Evolutionary conservation across 1,140 invertebrate species (phyloP), one percentile per base, ranked within the genome.

Genomic region (Drosophila insularis): DNA sequence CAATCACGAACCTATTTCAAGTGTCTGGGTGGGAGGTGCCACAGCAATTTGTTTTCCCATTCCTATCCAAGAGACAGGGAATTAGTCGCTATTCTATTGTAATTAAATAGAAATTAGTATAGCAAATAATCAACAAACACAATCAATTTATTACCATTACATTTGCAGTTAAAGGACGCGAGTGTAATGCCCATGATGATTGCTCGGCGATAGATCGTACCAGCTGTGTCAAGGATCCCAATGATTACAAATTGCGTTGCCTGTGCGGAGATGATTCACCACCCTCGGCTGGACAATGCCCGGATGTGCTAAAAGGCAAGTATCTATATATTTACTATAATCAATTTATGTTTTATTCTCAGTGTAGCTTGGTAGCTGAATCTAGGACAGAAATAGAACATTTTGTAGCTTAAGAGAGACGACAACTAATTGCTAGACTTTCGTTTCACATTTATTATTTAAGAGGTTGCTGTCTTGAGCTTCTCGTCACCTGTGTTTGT

Each of bases 201-300:
- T 95, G 95, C 73, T 92, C 92, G 5, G 94, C 93, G 10, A 94
- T 95, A 72, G 93, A 93, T 82, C 93, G 94, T 60, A 94, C 94
- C 19, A 95, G 94, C 17, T 95, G 95, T 64, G 93, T 95, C 4
- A 86, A 93, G 37, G 94, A 95, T 40, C 92, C 93, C 19, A 93
- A 92, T 66, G 94, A 95, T 77, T 92, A 93, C 27, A 93, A 93
- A 65, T 93, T 93, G 32, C 92, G 95, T 21, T 95, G 95, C 65
- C 93, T 95, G 0, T 95, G 95, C 74, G 94, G 94, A 0, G 95
- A 95, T 89, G 94, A 95, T 80, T 89, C 92, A 1, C 92, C 94
- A 1, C 95, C 95, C 0, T 74, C 93, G 1, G 95, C 95, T 74
- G 95, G 95, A 23, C 92, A 92, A 19, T 95, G 95, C 73, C 92